These are phyloP conservation scores for Notospermus geniculatus DNA, from an alignment of 1,140 invertebrate genomes.

Conservation along the genomic window DNA sequence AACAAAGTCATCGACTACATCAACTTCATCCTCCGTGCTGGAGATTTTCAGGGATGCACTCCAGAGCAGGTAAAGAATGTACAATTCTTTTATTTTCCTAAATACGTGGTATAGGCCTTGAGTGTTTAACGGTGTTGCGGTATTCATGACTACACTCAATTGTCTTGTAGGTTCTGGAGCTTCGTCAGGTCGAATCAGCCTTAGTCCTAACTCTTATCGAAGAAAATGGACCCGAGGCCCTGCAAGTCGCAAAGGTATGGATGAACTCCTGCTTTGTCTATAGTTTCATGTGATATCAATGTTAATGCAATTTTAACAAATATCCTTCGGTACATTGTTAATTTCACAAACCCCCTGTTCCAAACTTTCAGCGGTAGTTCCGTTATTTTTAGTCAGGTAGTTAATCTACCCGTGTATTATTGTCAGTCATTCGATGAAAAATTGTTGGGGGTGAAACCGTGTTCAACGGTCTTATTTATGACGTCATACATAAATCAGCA, in stretches of 20 bases:
- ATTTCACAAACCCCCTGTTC: no score
- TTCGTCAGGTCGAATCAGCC: conserved; percentile 45
- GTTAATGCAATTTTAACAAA: no score
- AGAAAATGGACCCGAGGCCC: conserved; percentile 50
- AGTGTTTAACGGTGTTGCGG: conserved; percentile 15
- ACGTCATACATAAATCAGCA: not conserved
- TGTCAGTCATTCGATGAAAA: not conserved
- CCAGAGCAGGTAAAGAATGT: conserved; percentile 41
- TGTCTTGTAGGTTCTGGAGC: conserved; percentile 44
- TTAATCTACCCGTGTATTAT: not conserved
- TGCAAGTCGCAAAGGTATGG: conserved; percentile 51
- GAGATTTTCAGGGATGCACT: conserved; percentile 46
- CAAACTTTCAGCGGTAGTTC: no score
- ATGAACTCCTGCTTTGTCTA: no score
- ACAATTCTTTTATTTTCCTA: not conserved
- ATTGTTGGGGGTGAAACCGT: not conserved
- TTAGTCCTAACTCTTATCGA: conserved; percentile 47
- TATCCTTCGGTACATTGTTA: no score
- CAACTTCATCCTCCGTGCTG: conserved; percentile 54
- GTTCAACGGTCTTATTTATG: not conserved
- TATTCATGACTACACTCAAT: conserved; percentile 23
- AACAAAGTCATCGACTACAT: conserved; percentile 56
- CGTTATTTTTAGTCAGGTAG: not conserved
- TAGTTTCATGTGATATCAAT: no score
- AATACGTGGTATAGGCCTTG: not conserved